Percentiles rank a stretch among this genome's conserved stretches.
phyloP scores from a whole-genome alignment of 2,113 vertebrate species.

The Peromyscus polionotus region DNA sequence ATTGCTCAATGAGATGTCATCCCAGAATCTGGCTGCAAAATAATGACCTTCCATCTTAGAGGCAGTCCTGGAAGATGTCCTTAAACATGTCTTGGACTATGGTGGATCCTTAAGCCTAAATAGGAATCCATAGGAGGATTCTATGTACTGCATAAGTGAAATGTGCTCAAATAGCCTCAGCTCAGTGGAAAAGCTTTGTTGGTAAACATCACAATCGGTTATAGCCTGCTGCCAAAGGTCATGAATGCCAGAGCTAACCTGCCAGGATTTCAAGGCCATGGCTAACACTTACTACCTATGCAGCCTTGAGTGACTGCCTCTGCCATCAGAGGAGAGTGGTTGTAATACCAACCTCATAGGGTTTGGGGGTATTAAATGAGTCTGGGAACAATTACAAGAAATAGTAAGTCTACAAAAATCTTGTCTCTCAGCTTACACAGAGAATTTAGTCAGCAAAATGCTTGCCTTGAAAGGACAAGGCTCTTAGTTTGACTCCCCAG shows the following conservation, averaged over 20 bases:
- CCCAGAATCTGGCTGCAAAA: neutral
- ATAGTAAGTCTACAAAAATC: neutral
- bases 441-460: neutral
- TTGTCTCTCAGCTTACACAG: neutral
- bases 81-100: neutral
- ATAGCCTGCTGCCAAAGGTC: neutral
- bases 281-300: neutral
- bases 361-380: neutral
- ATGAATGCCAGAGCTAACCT: neutral
- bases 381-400: neutral
- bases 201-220: neutral
- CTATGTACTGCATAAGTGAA: neutral
- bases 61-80: neutral
- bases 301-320: neutral
- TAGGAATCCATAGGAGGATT: neutral
- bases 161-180: neutral
- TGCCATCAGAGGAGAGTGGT: neutral
- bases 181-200: neutral
- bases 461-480: neutral
- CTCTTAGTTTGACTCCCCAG: neutral
- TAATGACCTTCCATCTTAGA: neutral
- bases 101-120: neutral
- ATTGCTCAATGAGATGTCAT: neutral
- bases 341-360: neutral
- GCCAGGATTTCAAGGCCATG: neutral